Evolutionary conservation across 2,113 vertebrate genomes (phyloP), one percentile per base, ranked within the genome.

Genomic region (Strix aluco): DNA sequence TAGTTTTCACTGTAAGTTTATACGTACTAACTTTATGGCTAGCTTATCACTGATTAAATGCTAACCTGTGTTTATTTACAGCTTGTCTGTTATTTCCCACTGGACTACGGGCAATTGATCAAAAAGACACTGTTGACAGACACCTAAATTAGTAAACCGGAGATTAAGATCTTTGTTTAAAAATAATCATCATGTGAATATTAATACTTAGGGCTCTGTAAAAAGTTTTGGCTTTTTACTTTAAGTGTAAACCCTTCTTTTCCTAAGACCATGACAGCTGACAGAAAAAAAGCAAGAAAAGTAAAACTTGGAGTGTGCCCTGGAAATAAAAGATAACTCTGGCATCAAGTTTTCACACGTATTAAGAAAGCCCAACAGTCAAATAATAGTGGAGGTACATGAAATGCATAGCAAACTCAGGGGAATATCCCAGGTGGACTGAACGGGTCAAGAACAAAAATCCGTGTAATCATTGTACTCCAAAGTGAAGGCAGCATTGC

Each of bases 401-500:
- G 47, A 88, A 95, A 90, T 47, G 47, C 73, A 27, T 54, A 36
- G 49, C 38, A 96, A 81, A 92, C 88, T 82, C n/a, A 86, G 44
- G 70, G 62, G 40, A 88, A 49, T 81, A 69, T 87, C 52, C 51
- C 61, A 96, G 51, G 47, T 75, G 65, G 61, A 80, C 16, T 5
- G 2, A 96, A 92, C 1, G 12, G 44, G 71, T 87, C 54, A 94
- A 69, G 85, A 74, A 32, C 77, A 83, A 42, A 97, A 81, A 89
- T 73, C 69, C 8, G 1, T 71, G 16, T 40, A 65, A 66, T 73
- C 36, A n/a, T 65, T 93, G 59, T 30, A 20, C 51, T 80, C 10
- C 44, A 69, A 94, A 97, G 69, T 74, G 70, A 75, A 91, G 30
- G 23, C 70, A 90, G 19, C 32, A 30, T 51, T 96, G 94, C 88